Conservation (phyloP, 2,888 invertebrate species). For the Parascotia fuliginaria region DNA sequence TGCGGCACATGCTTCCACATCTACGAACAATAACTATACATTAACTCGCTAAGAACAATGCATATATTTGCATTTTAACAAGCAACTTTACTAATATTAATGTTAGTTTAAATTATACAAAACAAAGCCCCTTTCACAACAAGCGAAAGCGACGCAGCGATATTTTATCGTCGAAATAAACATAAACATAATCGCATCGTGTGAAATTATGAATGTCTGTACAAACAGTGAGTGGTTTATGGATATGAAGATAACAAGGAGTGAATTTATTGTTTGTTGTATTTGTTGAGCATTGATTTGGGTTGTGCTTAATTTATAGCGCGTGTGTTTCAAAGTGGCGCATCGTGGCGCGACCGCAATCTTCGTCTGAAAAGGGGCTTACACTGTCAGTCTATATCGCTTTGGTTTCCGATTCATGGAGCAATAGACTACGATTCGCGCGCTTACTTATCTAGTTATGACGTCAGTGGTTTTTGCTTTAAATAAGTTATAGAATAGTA, state of each 20-base stretch:
- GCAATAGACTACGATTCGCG: conserved; percentile 35
- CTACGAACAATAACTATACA: conserved; percentile 12
- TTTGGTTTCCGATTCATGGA: conserved; percentile 40
- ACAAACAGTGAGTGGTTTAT: conserved; percentile 39
- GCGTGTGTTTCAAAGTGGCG: conserved; percentile 25
- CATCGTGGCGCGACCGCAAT: conserved; percentile 17
- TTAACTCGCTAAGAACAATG: conserved; percentile 26
- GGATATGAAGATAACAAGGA: conserved; percentile 35
- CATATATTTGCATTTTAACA: conserved; percentile 31
- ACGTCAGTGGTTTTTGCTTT: conserved; percentile 38
- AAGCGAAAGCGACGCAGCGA: conserved; percentile 4
- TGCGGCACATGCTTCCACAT: conserved; percentile 5
- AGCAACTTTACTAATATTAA: conserved; percentile 19
- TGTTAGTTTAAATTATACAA: conserved; percentile 14
- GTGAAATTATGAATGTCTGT: conserved; percentile 30
- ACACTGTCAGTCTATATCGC: conserved; percentile 37
- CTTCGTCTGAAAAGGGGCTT: conserved; percentile 33
- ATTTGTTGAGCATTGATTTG: conserved; percentile 34
- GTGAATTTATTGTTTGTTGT: conserved; percentile 32
- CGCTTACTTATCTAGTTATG: conserved; percentile 23
- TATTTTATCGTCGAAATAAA: conserved; percentile 28
- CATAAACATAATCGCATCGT: conserved; percentile 31
- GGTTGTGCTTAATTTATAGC: conserved; percentile 34
- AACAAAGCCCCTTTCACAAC: conserved; percentile 7
- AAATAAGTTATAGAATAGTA: conserved; percentile 42